Evolutionary conservation across 2,888 invertebrate genomes (phyloP).

Genomic region (Leucophora obtusa): DNA sequence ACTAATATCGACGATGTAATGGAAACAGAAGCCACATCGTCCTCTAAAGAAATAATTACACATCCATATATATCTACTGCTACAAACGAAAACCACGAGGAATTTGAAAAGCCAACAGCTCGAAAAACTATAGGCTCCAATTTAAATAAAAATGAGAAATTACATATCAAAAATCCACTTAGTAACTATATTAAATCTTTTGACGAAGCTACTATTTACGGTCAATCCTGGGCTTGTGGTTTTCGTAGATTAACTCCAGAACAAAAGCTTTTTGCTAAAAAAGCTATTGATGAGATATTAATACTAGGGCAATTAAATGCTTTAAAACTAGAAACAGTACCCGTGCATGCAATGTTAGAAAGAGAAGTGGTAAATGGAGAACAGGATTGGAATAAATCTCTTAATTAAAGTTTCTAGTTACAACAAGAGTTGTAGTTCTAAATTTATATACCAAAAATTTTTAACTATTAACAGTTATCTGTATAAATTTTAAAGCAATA

Average conservation of each 20-base stretch:
- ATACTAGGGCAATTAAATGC: slow-evolving; percentile 38
- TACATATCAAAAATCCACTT: neutral
- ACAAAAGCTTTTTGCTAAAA: slow-evolving; percentile 54
- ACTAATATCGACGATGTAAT: neutral
- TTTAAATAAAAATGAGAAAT: slow-evolving; percentile 30
- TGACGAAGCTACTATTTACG: slow-evolving; percentile 47
- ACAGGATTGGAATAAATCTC: neutral
- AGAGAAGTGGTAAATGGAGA: neutral
- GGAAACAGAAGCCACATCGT: neutral
- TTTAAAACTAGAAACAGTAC: slow-evolving; percentile 32
- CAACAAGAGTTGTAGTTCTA: neutral
- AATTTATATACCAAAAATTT: slow-evolving; percentile 17
- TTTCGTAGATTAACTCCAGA: slow-evolving; percentile 46
- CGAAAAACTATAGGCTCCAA: neutral
- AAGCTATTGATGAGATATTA: slow-evolving; percentile 45
- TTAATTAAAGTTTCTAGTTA: neutral
- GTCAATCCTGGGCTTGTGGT: slow-evolving; percentile 52
- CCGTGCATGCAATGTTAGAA: slow-evolving; percentile 9
- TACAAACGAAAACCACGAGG: neutral
- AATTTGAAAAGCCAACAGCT: neutral
- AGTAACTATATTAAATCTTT: neutral
- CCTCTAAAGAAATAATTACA: neutral
- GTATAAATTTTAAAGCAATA: too few relatives aligned
- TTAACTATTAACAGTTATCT: too few relatives aligned
- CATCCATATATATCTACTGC: neutral